Conservation (phyloP, 2,113 vertebrate species). For the Indicator maculatus region DNA sequence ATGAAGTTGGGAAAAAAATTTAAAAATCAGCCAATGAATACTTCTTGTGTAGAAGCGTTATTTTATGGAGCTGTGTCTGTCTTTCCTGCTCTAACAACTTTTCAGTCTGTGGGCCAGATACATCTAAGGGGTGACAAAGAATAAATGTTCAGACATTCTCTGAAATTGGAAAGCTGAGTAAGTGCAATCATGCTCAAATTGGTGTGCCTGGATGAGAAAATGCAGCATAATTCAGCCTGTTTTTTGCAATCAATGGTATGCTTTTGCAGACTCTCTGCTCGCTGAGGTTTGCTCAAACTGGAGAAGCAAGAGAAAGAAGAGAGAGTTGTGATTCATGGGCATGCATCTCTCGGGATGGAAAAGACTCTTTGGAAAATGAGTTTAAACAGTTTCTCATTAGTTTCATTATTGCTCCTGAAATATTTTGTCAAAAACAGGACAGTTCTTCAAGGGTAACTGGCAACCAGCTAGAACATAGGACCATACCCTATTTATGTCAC, state of each 20-base stretch:
- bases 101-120: neutral
- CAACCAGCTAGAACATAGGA: neutral
- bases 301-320: neutral
- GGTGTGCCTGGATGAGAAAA: neutral
- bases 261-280: neutral
- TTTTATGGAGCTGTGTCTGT: neutral
- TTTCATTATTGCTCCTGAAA: neutral
- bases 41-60: no score
- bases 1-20: neutral
- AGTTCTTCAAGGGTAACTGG: neutral
- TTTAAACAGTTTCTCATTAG: neutral
- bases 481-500: neutral
- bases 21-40: neutral
- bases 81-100: neutral
- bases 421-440: neutral
- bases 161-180: neutral
- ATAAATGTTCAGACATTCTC: neutral
- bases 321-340: neutral
- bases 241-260: neutral
- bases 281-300: neutral
- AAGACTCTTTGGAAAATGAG: neutral
- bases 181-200: neutral
- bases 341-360: neutral
- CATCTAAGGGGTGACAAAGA: neutral
- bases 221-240: neutral